These are phyloP conservation scores for Tipula vernalis DNA, from an alignment of 2,888 invertebrate species.

Conservation along the genomic window DNA sequence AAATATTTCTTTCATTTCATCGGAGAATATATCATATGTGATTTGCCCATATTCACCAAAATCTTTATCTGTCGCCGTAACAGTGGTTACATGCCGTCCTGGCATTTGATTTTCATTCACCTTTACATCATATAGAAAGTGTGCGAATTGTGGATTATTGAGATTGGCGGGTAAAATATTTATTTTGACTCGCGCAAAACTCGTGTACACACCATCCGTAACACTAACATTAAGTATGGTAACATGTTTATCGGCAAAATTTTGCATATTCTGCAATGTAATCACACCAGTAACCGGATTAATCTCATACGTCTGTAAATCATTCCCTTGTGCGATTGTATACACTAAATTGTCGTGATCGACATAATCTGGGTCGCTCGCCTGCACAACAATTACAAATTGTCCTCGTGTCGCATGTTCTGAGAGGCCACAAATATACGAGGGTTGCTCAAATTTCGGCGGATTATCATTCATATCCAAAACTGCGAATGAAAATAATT, in stretches of 20 bases:
- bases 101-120: conserved; percentile 69
- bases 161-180: conserved; percentile 66
- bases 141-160: conserved; percentile 65
- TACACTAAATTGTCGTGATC: conserved; percentile 65
- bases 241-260: conserved; percentile 48
- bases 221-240: conserved; percentile 82
- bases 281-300: conserved; percentile 48
- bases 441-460: conserved; percentile 70
- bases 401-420: conserved; percentile 74
- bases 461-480: conserved; percentile 85
- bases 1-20: conserved; percentile 57
- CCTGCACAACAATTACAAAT: conserved; percentile 76
- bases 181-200: conserved; percentile 70
- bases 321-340: conserved; percentile 72
- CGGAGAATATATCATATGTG: conserved; percentile 67
- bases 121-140: conserved; percentile 63
- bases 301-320: conserved; percentile 59
- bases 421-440: conserved; percentile 66
- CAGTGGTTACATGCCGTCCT: conserved; percentile 60
- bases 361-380: conserved; percentile 74
- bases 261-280: conserved; percentile 59
- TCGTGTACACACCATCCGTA: conserved; percentile 90
- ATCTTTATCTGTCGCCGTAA: conserved; percentile 72
- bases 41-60: conserved; percentile 63
- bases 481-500: conserved; percentile 38